Evolutionary conservation across 2,113 vertebrate genomes (phyloP).

Genomic region (Acanthochromis polyacanthus): DNA sequence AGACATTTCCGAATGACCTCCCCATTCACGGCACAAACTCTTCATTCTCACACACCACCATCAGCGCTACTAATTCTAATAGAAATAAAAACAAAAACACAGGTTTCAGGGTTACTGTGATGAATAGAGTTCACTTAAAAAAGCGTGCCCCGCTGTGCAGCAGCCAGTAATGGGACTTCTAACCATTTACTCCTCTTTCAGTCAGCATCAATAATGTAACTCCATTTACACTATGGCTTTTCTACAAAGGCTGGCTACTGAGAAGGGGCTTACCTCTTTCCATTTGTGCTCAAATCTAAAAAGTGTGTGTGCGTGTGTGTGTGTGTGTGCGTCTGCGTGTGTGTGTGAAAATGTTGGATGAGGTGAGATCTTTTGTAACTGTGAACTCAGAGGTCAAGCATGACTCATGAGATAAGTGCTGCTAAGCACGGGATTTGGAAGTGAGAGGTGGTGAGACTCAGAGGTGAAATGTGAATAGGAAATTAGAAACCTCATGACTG

Average conservation of each 20-base stretch:
- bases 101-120: neutral
- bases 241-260: slow-evolving; percentile 47
- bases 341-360: slow-evolving; percentile 14
- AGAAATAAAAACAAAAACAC: slow-evolving; percentile 2
- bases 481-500: slow-evolving; percentile 41
- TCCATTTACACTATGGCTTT: slow-evolving; percentile 68
- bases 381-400: slow-evolving; percentile 63
- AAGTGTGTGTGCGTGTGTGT: slow-evolving; percentile 20
- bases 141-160: slow-evolving; percentile 26
- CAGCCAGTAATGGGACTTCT: slow-evolving; percentile 60
- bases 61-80: neutral
- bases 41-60: slow-evolving; percentile 13
- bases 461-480: slow-evolving; percentile 58
- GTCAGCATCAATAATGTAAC: slow-evolving; percentile 71
- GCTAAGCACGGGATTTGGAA: slow-evolving; percentile 53
- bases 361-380: slow-evolving; percentile 54
- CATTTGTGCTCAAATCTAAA: slow-evolving; percentile 42
- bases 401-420: slow-evolving; percentile 67
- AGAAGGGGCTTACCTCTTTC: slow-evolving; percentile 49
- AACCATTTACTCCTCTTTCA: slow-evolving; percentile 66
- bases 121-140: slow-evolving; percentile 42
- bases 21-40: slow-evolving; percentile 6
- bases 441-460: slow-evolving; percentile 48
- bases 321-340: slow-evolving; percentile 15
- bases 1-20: neutral